Evolutionary conservation across 2,797 vertebrate species (phyloP).

Genomic region (Sebastes variabilis): DNA sequence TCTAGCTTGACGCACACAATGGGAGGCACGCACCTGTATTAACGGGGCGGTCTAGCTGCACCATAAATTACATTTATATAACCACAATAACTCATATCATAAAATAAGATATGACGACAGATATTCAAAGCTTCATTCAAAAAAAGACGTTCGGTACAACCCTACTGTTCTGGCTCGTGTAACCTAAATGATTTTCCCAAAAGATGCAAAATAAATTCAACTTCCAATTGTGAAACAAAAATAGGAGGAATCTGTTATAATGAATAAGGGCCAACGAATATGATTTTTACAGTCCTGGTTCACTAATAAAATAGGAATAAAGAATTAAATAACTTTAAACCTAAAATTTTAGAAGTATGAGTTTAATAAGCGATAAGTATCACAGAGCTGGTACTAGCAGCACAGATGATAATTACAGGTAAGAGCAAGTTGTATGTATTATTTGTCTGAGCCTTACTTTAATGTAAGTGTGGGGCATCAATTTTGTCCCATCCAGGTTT

Average conservation of each 20-base stretch:
- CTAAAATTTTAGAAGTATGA: not conserved
- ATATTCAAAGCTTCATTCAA: too few relatives aligned
- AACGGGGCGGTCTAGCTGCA: too few relatives aligned
- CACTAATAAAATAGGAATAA: not conserved
- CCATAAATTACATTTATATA: too few relatives aligned
- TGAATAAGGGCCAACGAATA: not conserved
- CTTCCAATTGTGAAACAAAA: not conserved
- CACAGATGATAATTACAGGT: not conserved
- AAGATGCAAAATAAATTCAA: not conserved
- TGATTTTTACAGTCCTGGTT: not conserved
- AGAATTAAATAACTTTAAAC: not conserved
- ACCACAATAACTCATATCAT: too few relatives aligned
- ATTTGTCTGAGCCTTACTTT: not conserved
- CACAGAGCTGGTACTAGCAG: not conserved
- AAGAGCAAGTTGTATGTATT: not conserved
- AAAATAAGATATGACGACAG: too few relatives aligned
- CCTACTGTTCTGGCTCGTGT: not conserved
- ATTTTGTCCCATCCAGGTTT: conserved; percentile 68
- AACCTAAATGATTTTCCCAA: not conserved
- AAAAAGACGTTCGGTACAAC: too few relatives aligned
- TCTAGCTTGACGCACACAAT: too few relatives aligned
- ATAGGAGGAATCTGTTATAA: not conserved
- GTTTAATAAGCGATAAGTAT: not conserved
- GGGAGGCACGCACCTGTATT: too few relatives aligned
- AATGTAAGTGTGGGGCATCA: not conserved